A percentile compares a stretch with the other conserved stretches of the same genome.
phyloP scores from a whole-genome alignment of 2,888 invertebrate species.

The Sinentomon sp. region DNA sequence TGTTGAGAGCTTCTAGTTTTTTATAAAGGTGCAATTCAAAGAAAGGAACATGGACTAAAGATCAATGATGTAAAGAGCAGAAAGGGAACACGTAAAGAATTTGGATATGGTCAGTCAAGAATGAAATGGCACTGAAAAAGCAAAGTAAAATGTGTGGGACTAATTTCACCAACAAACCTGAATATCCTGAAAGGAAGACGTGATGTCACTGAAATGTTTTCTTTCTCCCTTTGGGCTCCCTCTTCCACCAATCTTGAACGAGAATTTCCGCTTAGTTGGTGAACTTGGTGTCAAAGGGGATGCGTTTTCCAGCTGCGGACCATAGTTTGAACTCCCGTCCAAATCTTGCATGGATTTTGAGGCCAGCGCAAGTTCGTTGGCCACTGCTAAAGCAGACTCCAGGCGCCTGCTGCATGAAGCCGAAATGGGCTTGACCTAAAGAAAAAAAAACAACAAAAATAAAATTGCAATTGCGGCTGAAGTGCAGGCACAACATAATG shows the following conservation, averaged over 20 bases:
- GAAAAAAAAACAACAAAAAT: background rate
- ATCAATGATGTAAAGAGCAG: constrained; percentile 12
- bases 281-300: constrained; percentile 29
- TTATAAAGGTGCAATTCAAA: constrained; percentile 1
- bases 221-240: constrained; percentile 35
- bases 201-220: constrained; percentile 71
- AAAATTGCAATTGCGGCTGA: background rate
- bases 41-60: constrained; percentile 9
- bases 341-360: constrained; percentile 29
- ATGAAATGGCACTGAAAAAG: constrained; percentile 3
- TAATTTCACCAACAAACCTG: constrained; percentile 29
- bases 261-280: constrained; percentile 49
- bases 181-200: constrained; percentile 54
- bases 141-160: background rate
- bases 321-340: constrained; percentile 17
- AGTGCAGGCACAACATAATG: background rate
- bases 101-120: constrained; percentile 10
- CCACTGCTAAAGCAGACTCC: constrained; percentile 74
- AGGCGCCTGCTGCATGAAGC: constrained; percentile 71
- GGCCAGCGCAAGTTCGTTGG: constrained; percentile 72
- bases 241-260: constrained; percentile 31
- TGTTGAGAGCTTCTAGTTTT: background rate
- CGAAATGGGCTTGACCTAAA: constrained; percentile 62
- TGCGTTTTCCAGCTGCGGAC: constrained; percentile 13
- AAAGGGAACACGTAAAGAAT: constrained; percentile 12